Evolutionary conservation across 2,113 vertebrate species (phyloP), one percentile per base, ranked within the genome.

Genomic region (Trogon melanurus): DNA sequence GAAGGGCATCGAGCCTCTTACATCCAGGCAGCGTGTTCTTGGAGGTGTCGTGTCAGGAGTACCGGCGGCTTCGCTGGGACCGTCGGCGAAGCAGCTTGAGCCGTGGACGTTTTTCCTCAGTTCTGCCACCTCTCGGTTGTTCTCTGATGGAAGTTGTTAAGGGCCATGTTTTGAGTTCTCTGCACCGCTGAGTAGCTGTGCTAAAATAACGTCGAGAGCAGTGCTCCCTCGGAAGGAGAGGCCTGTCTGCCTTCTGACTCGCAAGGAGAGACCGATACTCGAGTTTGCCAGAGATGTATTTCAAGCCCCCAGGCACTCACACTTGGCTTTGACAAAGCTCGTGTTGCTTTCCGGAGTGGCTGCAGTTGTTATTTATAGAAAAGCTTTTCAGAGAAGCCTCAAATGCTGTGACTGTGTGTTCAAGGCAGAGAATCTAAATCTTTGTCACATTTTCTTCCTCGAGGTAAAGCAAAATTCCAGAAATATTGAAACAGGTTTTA

Each of bases 31-130:
- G 38, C 88, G 93, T 27, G 97, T 98, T 34, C 95, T 98, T n/a
- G 98, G 98, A 93, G 98, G 98, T 50, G 94, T 98, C 36, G 96
- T 98, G 45, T 97, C 97, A 0, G 98, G 98, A 76, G 96, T 95
- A 3, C 11, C 41, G 11, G 41, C 41, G 9, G 16, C 36, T 83
- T 36, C 10, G 0, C 9, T 5, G 32, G 20, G 36, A 20, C 38
- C 60, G 23, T 1, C 10, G 53, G 47, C 27, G 11, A 9, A 27
- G 29, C 64, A 62, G 47, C 41, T 82, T 16, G 1, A 7, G 13
- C 41, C 13, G 32, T 5, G 32, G 13, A 8, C 7, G 4, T 12
- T 36, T 11, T 29, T 62, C 51, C 45, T 23, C 15, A 2, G 11
- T 21, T 69, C 75, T 62, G 50, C 45, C 0, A 2, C 60, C 23